Conservation (phyloP, 2,797 vertebrate genomes). For the Helicolenus hilgendorfi region DNA sequence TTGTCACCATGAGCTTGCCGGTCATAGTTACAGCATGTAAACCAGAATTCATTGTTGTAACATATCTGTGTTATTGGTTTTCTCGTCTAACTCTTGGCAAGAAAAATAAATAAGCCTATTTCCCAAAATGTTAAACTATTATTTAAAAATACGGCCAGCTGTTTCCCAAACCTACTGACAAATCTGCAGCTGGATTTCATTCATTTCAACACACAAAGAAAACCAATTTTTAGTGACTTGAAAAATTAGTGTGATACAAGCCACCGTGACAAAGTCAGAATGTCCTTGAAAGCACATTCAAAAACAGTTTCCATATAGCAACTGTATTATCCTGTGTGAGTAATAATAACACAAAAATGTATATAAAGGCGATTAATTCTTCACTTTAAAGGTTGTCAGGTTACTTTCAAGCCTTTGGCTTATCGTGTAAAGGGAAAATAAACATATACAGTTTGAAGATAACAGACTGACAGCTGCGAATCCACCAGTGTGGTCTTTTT, state of each 20-base stretch:
- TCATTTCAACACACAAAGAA: not conserved
- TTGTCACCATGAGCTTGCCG: no score
- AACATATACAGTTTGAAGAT: not conserved
- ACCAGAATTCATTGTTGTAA: no score
- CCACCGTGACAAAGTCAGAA: not conserved
- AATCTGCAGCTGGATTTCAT: not conserved
- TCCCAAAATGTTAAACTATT: no score
- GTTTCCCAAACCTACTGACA: not conserved
- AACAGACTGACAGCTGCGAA: not conserved
- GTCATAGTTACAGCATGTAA: no score
- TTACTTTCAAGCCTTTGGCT: no score
- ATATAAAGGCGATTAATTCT: not conserved
- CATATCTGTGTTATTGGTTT: no score
- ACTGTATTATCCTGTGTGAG: no score
- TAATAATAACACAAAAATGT: not conserved
- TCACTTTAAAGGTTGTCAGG: not conserved
- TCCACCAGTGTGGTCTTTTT: not conserved
- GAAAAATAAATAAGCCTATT: no score
- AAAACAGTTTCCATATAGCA: no score
- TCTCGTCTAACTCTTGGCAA: not conserved
- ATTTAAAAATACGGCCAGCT: no score
- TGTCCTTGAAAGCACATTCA: not conserved
- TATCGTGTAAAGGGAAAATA: not conserved
- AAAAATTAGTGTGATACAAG: not conserved
- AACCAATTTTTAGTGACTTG: not conserved